These are phyloP conservation scores for Pristionchus japonicus DNA, from an alignment of 2,888 invertebrate genomes.

Conservation along the genomic window DNA sequence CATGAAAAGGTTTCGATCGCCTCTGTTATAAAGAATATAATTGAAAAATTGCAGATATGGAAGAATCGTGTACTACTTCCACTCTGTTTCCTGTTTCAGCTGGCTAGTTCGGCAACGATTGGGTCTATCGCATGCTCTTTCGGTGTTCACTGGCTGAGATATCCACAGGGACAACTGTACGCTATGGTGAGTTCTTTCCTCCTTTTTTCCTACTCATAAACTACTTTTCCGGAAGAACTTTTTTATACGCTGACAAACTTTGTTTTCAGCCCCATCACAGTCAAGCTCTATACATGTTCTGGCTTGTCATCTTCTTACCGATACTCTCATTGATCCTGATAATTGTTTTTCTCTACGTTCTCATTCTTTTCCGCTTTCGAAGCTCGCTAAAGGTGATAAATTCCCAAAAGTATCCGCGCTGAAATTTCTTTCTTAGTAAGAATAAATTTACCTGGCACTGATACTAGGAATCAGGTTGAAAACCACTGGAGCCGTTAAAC, in stretches of 20 bases:
- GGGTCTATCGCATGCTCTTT: neutral
- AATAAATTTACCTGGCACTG: too few relatives aligned
- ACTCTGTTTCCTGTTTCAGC: neutral
- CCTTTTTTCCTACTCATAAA: neutral
- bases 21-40: neutral
- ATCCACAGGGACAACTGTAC: neutral
- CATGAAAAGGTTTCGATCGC: neutral
- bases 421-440: too few relatives aligned
- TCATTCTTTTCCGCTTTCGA: neutral
- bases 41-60: neutral
- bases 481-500: too few relatives aligned
- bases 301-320: neutral
- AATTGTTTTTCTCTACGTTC: neutral
- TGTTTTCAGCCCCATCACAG: neutral
- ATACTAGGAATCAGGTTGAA: too few relatives aligned
- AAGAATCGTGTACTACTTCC: neutral
- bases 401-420: neutral
- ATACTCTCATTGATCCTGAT: neutral
- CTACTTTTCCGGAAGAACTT: neutral
- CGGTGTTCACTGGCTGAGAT: neutral
- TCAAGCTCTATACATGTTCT: neutral
- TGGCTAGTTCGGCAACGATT: neutral
- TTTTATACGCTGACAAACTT: neutral
- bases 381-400: neutral
- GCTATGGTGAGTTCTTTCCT: neutral